Base-by-base conservation (phyloP, 2,888 invertebrate genomes). In the Melitaea athalia region DNA sequence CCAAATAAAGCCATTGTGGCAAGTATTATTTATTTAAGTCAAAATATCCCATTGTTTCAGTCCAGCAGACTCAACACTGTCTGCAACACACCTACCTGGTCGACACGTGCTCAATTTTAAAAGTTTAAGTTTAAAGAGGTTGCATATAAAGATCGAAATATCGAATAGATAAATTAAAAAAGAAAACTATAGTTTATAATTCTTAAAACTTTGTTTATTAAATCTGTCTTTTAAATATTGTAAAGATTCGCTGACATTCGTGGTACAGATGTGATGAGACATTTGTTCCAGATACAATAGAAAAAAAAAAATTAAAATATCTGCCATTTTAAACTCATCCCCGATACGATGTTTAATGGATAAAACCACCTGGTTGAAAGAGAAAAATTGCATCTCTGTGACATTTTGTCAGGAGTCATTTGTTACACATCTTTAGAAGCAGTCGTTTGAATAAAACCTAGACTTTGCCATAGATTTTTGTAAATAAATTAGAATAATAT, bases 361-460 rank as follows among this genome's bases (percentile, higher is more conserved):
- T 91, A 81, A 78, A 81, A 86, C 84, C 92, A 92, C 88, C 92
- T 92, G 91, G 92, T 85, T 82, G 75, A 76, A 78, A 76, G 76
- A 82, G 89, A 92, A 83, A 90, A 86, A 92, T 92, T 89, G 89
- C 88, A 89, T 83, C 79, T 78, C 67, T 69, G 76, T 85, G 87
- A 88, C 85, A 86, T 82, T 79, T 89, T 91, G 92, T 79, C 92
- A 91, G 83, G 67, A 80, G 82, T 81, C 82, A 90, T 92, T 91
- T 89, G 78, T 92, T 82, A 85, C 79, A 69, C 75, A 78, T 77
- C 77, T 72, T 75, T 67, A 74, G 78, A 78, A 76, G 79, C 76
- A 79, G 72, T 78, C 67, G 84, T 87, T 85, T 90, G 80, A 90
- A 91, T 91, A 91, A 89, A 88, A 78, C 80, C 82, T 86, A 85